Percentiles rank a stretch among this genome's conserved stretches.
Conservation (phyloP, 2,113 vertebrate genomes). For the Etia nguti region DNA sequence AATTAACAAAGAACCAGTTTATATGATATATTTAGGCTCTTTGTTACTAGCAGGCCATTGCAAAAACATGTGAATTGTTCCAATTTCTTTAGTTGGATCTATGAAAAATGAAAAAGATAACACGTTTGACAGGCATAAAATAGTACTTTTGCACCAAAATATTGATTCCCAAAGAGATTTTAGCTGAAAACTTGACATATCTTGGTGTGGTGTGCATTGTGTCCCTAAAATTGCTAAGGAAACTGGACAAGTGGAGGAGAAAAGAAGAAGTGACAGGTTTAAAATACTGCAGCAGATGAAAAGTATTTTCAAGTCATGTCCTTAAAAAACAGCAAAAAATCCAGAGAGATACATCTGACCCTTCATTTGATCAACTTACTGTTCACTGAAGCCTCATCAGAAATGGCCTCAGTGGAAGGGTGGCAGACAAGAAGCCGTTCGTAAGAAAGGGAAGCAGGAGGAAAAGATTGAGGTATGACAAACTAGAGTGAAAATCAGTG, state of each 20-base stretch:
- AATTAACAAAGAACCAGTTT: neutral
- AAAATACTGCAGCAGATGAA: neutral
- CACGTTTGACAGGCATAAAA: neutral
- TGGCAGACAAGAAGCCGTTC: neutral
- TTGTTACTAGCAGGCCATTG: neutral
- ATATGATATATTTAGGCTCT: neutral
- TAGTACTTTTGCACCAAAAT: neutral
- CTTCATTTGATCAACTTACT: neutral
- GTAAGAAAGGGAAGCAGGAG: neutral
- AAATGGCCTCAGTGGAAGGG: neutral
- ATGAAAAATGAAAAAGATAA: neutral
- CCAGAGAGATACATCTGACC: neutral
- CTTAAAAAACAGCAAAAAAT: neutral
- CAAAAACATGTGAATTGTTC: neutral
- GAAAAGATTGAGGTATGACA: neutral
- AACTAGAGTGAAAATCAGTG: too few species aligned
- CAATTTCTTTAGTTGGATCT: neutral
- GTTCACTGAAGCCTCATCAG: neutral
- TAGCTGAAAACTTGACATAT: neutral
- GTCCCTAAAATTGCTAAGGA: neutral
- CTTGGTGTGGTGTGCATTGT: neutral
- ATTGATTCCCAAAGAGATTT: neutral
- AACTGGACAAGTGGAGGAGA: neutral
- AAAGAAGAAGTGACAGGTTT: neutral
- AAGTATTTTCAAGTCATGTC: neutral